These are phyloP conservation scores for Streblospio benedicti DNA, from an alignment of 1,140 invertebrate genomes.

Conservation along the genomic window DNA sequence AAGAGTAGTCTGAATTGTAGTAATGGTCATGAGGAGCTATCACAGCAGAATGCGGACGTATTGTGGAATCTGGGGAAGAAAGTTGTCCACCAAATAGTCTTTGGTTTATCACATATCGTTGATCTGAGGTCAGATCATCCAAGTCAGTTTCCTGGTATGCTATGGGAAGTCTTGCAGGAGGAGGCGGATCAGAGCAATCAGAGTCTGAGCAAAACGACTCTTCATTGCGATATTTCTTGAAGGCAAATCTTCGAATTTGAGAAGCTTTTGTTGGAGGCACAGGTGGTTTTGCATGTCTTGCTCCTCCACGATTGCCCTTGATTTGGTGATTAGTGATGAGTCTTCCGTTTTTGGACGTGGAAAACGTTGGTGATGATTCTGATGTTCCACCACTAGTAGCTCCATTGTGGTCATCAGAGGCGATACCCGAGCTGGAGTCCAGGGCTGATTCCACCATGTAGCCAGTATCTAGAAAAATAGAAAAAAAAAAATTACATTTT, in stretches of 20 bases:
- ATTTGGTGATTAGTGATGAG: too few species aligned
- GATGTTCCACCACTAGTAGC: constrained; percentile 23
- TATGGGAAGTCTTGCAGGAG: constrained; percentile 12
- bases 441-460: constrained; percentile 29
- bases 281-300: background rate
- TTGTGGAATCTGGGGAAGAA: constrained; percentile 5
- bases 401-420: constrained; percentile 36
- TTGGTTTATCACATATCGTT: constrained; percentile 8
- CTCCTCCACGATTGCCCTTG: background rate
- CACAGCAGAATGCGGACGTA: constrained; percentile 18
- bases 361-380: background rate
- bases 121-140: constrained; percentile 18
- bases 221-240: constrained; percentile 23
- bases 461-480: background rate
- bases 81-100: background rate
- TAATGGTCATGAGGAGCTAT: constrained; percentile 12
- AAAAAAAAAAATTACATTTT: background rate
- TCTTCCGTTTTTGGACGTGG: background rate
- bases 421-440: constrained; percentile 44
- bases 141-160: constrained; percentile 11
- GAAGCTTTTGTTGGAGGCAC: constrained; percentile 4
- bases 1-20: constrained; percentile 24
- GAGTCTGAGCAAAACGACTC: constrained; percentile 26
- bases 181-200: constrained; percentile 16
- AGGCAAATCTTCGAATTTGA: constrained; percentile 25